Base-by-base conservation (phyloP, 35 echinoderm and acorn worm genomes). In the Ptychodera flava region DNA sequence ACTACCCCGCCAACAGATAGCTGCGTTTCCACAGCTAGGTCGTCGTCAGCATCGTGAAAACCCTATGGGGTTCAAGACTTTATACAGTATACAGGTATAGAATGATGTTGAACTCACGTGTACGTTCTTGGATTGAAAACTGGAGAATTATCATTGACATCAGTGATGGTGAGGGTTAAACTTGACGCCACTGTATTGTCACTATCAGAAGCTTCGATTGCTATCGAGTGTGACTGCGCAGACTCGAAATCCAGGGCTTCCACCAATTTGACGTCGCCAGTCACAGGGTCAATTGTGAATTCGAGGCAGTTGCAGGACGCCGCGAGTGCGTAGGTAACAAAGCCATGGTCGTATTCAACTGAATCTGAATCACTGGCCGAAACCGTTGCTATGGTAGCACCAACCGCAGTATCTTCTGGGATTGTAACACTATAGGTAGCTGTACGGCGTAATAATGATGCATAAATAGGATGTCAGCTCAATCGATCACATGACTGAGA, bases 291-390 rank as follows among this genome's bases (percentile, higher is more conserved):
- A 64, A 64, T 64, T 6, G 45, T 12, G 45, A 64, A 64, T 22
- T 64, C 45, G 6, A 22, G 45, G 77, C 31, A 27, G 28, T 89
- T 90, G 36, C 87, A 89, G 22, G 87, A 92, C 31, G 75, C 37
- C 0, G 45, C 85, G 15, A 99, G 89, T 36, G 75, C 83, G 77
- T 94, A 99, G 0, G 64, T 30, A 37, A 99, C 77, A 78, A 88
- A 38, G 16, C 96, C 96, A 91, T 99, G 94, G 35, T 93, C 96
- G 77, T 79, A 38, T 29, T 94, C 82, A 10, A 90, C 92, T 34
- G 64, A 85, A 36, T 99, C 96, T 30, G 52, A 82, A 87, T 99
- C 96, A 35, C 85, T 90, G 22, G 96, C 96, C 34, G 77, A 35
- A 0, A 99, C 88, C 37, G 81, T 77, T 15, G 86, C 90, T 32